These are phyloP conservation scores for Azorinus chamasolen DNA, from an alignment of 2,888 invertebrate species.

Conservation along the genomic window DNA sequence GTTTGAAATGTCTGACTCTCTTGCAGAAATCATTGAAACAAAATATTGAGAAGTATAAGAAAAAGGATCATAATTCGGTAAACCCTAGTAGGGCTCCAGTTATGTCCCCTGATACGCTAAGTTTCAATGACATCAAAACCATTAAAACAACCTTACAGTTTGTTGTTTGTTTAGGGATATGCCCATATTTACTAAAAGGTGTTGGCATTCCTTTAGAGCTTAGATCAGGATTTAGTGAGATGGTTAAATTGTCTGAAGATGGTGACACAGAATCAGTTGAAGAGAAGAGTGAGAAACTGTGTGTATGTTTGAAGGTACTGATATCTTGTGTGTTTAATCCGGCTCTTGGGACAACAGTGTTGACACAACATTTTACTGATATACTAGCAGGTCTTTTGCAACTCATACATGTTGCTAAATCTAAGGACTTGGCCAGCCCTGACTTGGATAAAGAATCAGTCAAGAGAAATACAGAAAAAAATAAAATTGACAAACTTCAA, in stretches of 20 bases:
- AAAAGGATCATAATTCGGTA: background rate
- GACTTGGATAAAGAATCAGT: too few species aligned
- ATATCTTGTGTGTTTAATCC: conserved; percentile 64
- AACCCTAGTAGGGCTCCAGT: conserved; percentile 66
- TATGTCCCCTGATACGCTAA: conserved; percentile 87
- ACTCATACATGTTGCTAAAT: conserved; percentile 82
- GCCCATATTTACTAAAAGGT: conserved; percentile 90
- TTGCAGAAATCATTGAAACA: conserved; percentile 54
- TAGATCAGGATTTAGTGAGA: conserved; percentile 85
- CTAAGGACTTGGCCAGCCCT: too few species aligned
- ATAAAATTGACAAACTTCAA: background rate
- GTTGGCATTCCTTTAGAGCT: conserved; percentile 88
- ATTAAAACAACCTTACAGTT: conserved; percentile 90
- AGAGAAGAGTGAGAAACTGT: conserved; percentile 62
- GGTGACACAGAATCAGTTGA: conserved; percentile 12
- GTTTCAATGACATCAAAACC: conserved; percentile 90
- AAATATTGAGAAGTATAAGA: conserved; percentile 42
- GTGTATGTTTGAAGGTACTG: conserved; percentile 67
- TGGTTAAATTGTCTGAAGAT: conserved; percentile 38
- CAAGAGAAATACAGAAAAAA: background rate
- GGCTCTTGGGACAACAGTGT: conserved; percentile 88
- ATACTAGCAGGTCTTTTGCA: conserved; percentile 91
- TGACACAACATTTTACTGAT: conserved; percentile 89
- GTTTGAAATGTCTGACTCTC: conserved; percentile 63
- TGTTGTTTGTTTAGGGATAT: conserved; percentile 90